Evolutionary conservation across 2,797 vertebrate species (phyloP).

Genomic region (Hybognathus amarus): DNA sequence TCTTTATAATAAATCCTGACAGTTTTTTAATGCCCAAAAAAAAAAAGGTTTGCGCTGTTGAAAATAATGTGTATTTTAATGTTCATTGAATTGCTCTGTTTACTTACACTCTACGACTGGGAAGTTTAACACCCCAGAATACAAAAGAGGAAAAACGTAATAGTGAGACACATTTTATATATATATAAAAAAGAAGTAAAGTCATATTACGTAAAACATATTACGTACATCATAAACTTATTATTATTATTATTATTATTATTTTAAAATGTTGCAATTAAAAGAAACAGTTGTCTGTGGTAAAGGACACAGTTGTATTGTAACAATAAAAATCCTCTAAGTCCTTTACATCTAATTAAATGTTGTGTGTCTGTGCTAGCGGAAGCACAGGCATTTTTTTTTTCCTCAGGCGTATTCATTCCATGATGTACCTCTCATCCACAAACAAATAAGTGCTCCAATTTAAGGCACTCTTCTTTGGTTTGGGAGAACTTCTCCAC

Average conservation of each 20-base stretch:
- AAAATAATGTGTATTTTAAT: too few species aligned
- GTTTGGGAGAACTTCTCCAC: constrained; percentile 14
- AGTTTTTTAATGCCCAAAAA: too few species aligned
- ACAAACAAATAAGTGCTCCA: constrained; percentile 72
- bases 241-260: too few species aligned
- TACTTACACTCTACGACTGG: neutral
- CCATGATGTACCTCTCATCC: constrained; percentile 57
- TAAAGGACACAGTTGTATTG: neutral
- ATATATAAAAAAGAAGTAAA: too few species aligned
- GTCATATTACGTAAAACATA: too few species aligned
- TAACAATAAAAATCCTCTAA: neutral
- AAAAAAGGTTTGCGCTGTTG: too few species aligned
- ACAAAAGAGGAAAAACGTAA: too few species aligned
- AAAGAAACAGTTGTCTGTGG: neutral
- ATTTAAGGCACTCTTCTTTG: constrained; percentile 21
- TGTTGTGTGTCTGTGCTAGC: neutral
- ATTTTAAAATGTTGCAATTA: too few species aligned
- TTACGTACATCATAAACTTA: too few species aligned
- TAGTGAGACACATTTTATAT: too few species aligned
- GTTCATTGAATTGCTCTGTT: neutral
- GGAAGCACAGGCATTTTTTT: constrained; percentile 63
- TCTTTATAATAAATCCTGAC: too few species aligned
- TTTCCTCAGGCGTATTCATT: constrained; percentile 41
- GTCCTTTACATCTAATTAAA: neutral
- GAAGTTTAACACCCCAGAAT: too few species aligned